Percentiles rank a stretch among this genome's conserved stretches.
Conservation (phyloP, 2,113 vertebrate species). For the Rhinolophus sinicus region DNA sequence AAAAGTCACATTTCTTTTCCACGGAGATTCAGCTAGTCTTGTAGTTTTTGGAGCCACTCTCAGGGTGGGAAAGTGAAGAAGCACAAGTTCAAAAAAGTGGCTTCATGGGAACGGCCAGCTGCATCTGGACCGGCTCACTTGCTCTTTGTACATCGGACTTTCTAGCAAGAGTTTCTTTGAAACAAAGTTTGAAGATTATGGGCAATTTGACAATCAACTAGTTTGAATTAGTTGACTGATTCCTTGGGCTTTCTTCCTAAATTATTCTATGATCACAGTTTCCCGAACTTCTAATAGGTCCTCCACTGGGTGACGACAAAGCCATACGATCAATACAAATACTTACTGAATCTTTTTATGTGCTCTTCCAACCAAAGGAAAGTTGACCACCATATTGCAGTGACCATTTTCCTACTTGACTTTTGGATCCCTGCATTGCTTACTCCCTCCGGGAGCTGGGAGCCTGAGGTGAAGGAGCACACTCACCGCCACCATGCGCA, state of each 20-base stretch:
- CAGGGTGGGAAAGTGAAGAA: neutral
- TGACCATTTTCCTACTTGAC: neutral
- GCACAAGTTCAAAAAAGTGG: neutral
- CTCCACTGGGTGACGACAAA: neutral
- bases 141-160: neutral
- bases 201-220: neutral
- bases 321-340: neutral
- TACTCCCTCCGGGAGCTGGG: fast-evolving
- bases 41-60: neutral
- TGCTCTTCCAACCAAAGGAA: neutral
- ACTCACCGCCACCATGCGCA: conserved; percentile 89
- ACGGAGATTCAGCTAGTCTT: neutral
- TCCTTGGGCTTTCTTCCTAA: neutral
- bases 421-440: neutral
- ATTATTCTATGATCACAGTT: neutral
- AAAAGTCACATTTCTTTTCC: neutral
- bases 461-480: neutral
- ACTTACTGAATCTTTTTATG: neutral
- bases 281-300: neutral
- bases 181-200: neutral
- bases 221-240: neutral
- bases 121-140: neutral
- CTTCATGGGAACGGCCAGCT: neutral
- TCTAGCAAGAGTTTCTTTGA: neutral
- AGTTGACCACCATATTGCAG: neutral